Conservation (phyloP, 2,113 vertebrate genomes). For the Laticauda colubrina region DNA sequence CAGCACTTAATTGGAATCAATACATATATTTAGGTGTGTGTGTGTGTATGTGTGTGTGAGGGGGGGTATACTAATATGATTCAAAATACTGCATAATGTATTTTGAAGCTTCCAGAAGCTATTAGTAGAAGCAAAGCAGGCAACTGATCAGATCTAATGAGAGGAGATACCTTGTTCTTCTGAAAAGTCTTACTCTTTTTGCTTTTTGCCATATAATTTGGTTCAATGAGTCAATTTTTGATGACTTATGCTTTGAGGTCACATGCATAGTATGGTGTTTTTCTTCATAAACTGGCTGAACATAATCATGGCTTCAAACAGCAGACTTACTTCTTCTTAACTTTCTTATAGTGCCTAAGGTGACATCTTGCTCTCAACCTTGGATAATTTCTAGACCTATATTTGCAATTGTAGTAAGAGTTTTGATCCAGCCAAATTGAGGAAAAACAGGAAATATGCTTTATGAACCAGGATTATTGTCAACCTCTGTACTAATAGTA, state of each 20-base stretch:
- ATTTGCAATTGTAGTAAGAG: neutral
- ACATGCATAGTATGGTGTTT: neutral
- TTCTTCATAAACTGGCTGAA: neutral
- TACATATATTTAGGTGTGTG: neutral
- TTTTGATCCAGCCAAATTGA: neutral
- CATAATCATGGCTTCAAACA: neutral
- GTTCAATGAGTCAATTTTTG: neutral
- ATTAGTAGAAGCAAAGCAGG: neutral
- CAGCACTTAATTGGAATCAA: neutral
- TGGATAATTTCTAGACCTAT: neutral
- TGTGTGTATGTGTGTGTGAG: too few species aligned
- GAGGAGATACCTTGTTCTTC: neutral
- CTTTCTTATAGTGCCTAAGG: neutral
- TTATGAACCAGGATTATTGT: neutral
- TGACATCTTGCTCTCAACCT: neutral
- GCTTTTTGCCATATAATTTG: neutral
- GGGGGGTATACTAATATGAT: neutral
- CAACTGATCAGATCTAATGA: neutral
- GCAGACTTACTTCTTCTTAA: neutral
- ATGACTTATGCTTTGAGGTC: neutral
- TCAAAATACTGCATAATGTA: neutral
- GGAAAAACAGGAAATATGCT: neutral
- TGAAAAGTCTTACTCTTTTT: neutral
- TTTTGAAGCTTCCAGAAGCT: neutral
- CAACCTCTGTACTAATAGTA: neutral